Evolutionary conservation across 2,888 invertebrate genomes (phyloP), one percentile per base, ranked within the genome.

Genomic region (Corythucha ciliata): DNA sequence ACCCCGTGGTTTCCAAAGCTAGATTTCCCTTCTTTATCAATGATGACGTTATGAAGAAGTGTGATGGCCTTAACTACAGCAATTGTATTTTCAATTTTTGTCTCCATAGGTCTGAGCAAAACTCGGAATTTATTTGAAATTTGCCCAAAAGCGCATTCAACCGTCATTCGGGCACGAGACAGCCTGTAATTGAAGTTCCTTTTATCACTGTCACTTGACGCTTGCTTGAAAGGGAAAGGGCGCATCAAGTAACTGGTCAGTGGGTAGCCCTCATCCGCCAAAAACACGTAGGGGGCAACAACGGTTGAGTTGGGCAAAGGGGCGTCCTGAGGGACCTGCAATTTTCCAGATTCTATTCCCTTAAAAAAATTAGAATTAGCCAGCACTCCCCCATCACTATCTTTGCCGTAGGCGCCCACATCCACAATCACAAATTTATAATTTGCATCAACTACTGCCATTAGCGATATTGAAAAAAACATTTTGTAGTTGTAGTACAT

Each of bases 261-360:
- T 14, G 44, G 44, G n/a, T 32, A 44, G 20, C 20, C 44, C 29
- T 44, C 44, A 29, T 44, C 29, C 7, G 29, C 44, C 29, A 27
- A 14, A 42, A 42, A 42, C n/a, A 42, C 42, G 10, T 18, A 40
- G 8, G 40, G 40, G 10, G 25, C 41, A n/a, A 21, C 24, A 10
- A 37, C 12, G 21, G 20, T 37, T 5, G 37, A 37, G 18, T 16
- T 16, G 14, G 20, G 20, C 4, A 37, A 18, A 12, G 37, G 10
- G 14, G 12, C 18, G 18, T 27, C 44, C 12, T 12, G 4, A 8
- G 44, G 44, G 12, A 41, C 25, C 16, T 12, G 4, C 14, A 14
- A 10, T 12, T 41, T 41, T 12, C 41, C 41, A 24, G 25, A 41
- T 41, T 41, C 41, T 14, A 41, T 7, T 16, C 7, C 14, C 26